Evolutionary conservation across 2,888 invertebrate genomes (phyloP).

Genomic region (Ariolimax columbianus): DNA sequence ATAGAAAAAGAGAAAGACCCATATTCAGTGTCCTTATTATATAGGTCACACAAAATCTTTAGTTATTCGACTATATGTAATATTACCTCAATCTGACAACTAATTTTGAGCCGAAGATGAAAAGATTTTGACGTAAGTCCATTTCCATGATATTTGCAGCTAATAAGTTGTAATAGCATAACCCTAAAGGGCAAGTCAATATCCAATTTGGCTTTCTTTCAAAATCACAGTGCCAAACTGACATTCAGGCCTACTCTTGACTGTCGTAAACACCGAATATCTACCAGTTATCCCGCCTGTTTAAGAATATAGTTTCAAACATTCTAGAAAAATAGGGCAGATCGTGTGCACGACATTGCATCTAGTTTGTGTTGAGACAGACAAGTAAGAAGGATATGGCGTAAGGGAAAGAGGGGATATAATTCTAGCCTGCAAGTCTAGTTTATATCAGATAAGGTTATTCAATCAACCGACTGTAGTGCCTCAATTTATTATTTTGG

Average conservation of each 20-base stretch:
- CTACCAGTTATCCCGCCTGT: neutral
- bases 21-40: too few species aligned
- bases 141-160: neutral
- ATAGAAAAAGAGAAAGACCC: too few species aligned
- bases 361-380: neutral
- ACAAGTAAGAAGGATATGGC: neutral
- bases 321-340: neutral
- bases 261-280: neutral
- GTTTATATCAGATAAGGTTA: too few species aligned
- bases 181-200: neutral
- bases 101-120: neutral
- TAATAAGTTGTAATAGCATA: neutral
- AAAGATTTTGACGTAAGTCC: neutral
- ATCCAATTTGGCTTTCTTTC: neutral
- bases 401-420: too few species aligned
- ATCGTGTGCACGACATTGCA: neutral
- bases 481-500: too few species aligned
- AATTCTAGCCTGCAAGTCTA: too few species aligned
- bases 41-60: neutral
- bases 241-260: neutral
- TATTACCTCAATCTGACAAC: neutral
- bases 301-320: neutral
- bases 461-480: too few species aligned
- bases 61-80: neutral
- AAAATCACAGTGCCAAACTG: too few species aligned